A percentile compares a stretch with the other conserved stretches of the same genome.
These are phyloP conservation scores for Actias luna DNA, from an alignment of 2,888 invertebrate species.

Conservation along the genomic window DNA sequence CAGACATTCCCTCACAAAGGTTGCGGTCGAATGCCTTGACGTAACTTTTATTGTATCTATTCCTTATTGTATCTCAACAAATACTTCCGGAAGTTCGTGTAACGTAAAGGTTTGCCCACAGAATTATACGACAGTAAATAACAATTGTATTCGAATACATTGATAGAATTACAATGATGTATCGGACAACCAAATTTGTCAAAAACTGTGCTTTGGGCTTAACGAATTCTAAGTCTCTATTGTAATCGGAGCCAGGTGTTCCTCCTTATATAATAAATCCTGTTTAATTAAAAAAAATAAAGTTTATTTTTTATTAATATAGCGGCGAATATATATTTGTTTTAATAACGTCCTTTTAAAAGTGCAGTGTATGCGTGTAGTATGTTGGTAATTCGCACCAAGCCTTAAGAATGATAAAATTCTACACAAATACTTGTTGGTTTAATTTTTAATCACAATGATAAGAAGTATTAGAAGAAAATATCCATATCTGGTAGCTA, in stretches of 20 bases:
- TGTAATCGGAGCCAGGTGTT: not conserved
- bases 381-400: not conserved
- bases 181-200: not conserved
- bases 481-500: no score
- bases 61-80: conserved; percentile 49
- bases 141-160: conserved; percentile 39
- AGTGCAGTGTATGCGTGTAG: not conserved
- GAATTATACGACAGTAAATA: conserved; percentile 65
- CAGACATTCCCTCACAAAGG: conserved; percentile 23
- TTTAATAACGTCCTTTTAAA: not conserved
- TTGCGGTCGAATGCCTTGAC: conserved; percentile 58
- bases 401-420: not conserved
- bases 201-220: not conserved
- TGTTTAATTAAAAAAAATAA: not conserved
- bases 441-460: no score
- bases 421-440: no score
- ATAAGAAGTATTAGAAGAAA: no score
- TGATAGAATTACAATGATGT: conserved; percentile 1
- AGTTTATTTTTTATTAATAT: not conserved
- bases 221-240: not conserved
- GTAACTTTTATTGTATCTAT: conserved; percentile 40
- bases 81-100: conserved; percentile 14
- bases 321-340: not conserved
- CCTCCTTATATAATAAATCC: not conserved
- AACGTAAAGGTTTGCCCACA: conserved; percentile 34